phyloP scores from a whole-genome alignment of 1,140 invertebrate species.

The Dufourea novaeangliae region DNA sequence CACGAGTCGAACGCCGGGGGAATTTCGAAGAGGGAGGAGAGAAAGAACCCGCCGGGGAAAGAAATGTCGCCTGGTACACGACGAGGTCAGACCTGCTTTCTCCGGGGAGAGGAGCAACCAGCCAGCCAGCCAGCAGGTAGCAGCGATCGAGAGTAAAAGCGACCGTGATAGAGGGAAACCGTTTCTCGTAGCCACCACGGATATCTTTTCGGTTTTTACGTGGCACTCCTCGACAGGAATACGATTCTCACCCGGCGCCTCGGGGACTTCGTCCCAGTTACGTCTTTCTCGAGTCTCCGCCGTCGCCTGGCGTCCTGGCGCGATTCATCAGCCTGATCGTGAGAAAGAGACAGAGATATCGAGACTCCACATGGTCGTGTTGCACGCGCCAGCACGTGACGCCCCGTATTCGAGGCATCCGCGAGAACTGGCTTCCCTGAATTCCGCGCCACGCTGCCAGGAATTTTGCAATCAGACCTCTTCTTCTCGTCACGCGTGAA shows the following conservation, averaged over 20 bases:
- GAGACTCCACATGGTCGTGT: no score
- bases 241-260: slow-evolving; percentile 28
- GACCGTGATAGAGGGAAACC: slow-evolving; percentile 63
- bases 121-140: slow-evolving; percentile 60
- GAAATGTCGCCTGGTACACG: slow-evolving; percentile 63
- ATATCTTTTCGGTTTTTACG: slow-evolving; percentile 59
- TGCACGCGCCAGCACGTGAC: slow-evolving; percentile 13
- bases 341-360: neutral
- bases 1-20: neutral
- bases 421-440: neutral
- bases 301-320: neutral
- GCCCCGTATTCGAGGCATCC: neutral
- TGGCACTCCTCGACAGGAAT: slow-evolving; percentile 30
- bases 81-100: slow-evolving; percentile 74
- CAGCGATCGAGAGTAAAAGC: slow-evolving; percentile 81
- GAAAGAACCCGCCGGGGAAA: slow-evolving; percentile 35
- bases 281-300: slow-evolving; percentile 11
- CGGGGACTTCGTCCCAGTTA: slow-evolving; percentile 36
- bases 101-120: slow-evolving; percentile 55
- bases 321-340: slow-evolving; percentile 28
- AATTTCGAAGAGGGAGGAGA: slow-evolving; percentile 28
- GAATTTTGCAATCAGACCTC: neutral
- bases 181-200: slow-evolving; percentile 41
- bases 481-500: neutral
- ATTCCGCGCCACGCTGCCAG: neutral